Evolutionary conservation across 2,113 vertebrate genomes (phyloP).

Genomic region (Notechis scutatus): DNA sequence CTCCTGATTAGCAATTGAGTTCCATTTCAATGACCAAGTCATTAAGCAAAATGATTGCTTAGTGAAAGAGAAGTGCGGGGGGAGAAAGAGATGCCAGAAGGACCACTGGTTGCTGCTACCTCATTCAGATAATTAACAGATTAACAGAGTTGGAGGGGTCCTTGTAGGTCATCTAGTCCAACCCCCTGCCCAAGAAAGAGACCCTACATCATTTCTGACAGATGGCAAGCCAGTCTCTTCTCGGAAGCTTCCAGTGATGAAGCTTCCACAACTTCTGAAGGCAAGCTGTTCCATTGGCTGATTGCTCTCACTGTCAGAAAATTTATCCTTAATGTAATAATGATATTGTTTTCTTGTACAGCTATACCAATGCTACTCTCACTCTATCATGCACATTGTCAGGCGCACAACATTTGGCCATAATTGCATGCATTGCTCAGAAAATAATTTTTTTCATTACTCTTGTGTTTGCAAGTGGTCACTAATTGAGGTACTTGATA

Average conservation of each 20-base stretch:
- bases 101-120: not conserved
- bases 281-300: too few relatives aligned
- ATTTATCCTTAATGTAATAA: too few relatives aligned
- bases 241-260: too few relatives aligned
- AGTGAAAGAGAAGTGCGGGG: not conserved
- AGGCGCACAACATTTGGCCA: not conserved
- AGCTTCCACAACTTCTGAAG: too few relatives aligned
- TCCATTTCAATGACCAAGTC: not conserved
- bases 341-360: not conserved
- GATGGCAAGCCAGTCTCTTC: too few relatives aligned
- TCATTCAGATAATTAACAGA: not conserved
- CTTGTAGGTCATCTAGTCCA: too few relatives aligned
- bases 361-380: not conserved
- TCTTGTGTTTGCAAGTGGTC: not conserved
- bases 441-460: not conserved
- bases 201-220: too few relatives aligned
- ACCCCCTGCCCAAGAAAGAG: too few relatives aligned
- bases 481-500: not conserved
- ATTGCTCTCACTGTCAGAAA: too few relatives aligned
- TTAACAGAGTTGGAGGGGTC: too few relatives aligned
- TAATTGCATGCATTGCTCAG: not conserved
- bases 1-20: not conserved
- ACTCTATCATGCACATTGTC: not conserved
- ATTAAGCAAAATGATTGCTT: not conserved
- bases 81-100: not conserved